Evolutionary conservation across 2,113 vertebrate species (phyloP).

Genomic region (Noctilio leporinus): DNA sequence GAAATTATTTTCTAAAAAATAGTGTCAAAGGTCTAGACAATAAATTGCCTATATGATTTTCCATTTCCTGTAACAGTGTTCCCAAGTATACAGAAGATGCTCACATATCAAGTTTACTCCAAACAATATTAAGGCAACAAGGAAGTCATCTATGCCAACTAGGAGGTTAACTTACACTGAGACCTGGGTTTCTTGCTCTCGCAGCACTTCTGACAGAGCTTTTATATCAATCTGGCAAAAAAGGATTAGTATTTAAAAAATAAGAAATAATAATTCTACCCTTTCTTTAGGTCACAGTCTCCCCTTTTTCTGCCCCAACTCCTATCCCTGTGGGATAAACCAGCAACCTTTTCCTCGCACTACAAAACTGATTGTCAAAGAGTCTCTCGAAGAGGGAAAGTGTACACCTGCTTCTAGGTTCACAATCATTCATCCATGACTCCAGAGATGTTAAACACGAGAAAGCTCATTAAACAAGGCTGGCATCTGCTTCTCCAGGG

Average conservation of each 20-base stretch:
- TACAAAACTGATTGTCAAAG: background rate
- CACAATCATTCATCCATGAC: background rate
- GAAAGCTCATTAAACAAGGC: background rate
- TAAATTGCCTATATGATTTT: background rate
- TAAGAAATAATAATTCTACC: background rate
- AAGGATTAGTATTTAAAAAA: conserved; percentile 13
- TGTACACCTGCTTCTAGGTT: background rate
- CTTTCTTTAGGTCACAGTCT: background rate
- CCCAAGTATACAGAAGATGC: background rate
- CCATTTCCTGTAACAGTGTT: background rate
- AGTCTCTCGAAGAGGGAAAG: background rate
- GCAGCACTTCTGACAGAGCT: background rate
- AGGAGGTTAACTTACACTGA: background rate
- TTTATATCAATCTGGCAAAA: background rate
- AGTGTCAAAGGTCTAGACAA: background rate
- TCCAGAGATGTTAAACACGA: background rate
- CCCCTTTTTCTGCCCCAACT: background rate
- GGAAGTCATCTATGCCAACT: background rate
- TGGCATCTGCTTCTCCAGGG: background rate
- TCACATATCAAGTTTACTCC: background rate
- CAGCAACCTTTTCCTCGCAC: background rate
- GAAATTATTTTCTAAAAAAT: background rate
- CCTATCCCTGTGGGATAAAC: background rate
- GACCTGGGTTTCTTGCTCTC: background rate
- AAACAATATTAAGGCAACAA: background rate